Percentiles rank a stretch among this genome's conserved stretches.
Evolutionary conservation across 1,140 invertebrate species (phyloP).

Genomic region (Meloidogyne exigua): DNA sequence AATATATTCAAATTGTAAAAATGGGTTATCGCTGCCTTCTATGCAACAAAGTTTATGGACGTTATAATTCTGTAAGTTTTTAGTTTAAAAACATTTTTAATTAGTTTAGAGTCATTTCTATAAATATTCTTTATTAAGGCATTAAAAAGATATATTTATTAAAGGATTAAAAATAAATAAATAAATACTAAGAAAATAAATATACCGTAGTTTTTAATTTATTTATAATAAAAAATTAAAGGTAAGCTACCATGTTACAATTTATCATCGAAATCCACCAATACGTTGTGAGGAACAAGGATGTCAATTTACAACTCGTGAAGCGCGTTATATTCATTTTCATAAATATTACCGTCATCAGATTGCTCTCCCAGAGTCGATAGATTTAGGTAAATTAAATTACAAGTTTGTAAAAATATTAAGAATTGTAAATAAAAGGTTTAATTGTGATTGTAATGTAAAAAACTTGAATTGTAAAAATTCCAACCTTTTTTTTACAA

Average conservation of each 20-base stretch:
- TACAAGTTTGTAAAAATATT: not conserved
- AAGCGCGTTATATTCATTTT: slow-evolving; percentile 62
- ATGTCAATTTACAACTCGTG: slow-evolving; percentile 57
- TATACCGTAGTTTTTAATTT: not conserved
- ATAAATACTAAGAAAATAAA: not conserved
- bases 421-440: not conserved
- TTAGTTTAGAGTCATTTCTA: no score
- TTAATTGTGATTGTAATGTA: no score
- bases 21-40: slow-evolving; percentile 53
- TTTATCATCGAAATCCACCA: slow-evolving; percentile 62
- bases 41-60: slow-evolving; percentile 63
- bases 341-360: slow-evolving; percentile 63
- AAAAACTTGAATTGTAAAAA: no score
- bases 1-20: slow-evolving; percentile 59
- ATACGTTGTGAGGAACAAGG: slow-evolving; percentile 57
- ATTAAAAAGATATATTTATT: no score
- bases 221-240: not conserved
- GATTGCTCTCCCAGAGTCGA: slow-evolving; percentile 57
- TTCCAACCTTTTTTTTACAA: no score
- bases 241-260: slow-evolving; percentile 57
- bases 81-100: no score
- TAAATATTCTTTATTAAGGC: no score
- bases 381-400: slow-evolving; percentile 58
- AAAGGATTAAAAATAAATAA: not conserved
- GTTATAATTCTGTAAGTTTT: slow-evolving; percentile 56